These are phyloP conservation scores for Ischnus inquisitorius DNA, from an alignment of 2,888 invertebrate species.

Conservation along the genomic window DNA sequence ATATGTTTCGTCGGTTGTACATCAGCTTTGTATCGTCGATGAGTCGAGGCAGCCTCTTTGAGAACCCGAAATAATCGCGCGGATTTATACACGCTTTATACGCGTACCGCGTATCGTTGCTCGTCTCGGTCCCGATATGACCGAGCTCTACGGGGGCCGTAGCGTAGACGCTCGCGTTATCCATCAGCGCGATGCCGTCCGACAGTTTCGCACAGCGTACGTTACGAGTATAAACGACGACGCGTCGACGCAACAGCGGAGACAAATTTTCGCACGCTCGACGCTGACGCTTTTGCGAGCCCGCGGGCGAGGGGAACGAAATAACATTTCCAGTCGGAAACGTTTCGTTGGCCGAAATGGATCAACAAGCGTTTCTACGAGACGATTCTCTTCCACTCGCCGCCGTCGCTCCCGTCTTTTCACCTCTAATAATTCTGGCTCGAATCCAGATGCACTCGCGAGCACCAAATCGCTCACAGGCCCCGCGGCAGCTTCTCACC, in stretches of 20 bases:
- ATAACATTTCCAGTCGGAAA: neutral
- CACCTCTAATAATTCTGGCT: constrained; percentile 67
- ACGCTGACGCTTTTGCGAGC: neutral
- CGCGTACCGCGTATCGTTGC: too few relatives aligned
- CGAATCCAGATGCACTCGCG: constrained; percentile 67
- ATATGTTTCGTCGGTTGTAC: neutral
- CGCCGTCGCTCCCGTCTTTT: constrained; percentile 26
- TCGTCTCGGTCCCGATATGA: too few relatives aligned
- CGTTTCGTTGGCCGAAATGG: neutral
- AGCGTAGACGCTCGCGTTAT: too few relatives aligned
- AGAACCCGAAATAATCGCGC: neutral
- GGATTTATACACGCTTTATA: neutral
- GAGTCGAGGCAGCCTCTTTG: neutral
- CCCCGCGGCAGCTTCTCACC: constrained; percentile 43
- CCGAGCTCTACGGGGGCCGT: too few relatives aligned
- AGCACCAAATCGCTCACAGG: constrained; percentile 29
- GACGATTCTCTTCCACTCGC: constrained; percentile 50
- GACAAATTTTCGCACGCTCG: neutral
- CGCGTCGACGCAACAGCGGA: neutral
- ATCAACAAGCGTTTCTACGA: constrained; percentile 21
- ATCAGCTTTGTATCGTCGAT: neutral
- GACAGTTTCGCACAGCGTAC: too few relatives aligned
- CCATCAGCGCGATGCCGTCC: too few relatives aligned
- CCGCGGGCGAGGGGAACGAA: neutral
- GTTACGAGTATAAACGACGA: neutral